Conservation (phyloP, 2,797 vertebrate species). For the Gallinago solitaria region DNA sequence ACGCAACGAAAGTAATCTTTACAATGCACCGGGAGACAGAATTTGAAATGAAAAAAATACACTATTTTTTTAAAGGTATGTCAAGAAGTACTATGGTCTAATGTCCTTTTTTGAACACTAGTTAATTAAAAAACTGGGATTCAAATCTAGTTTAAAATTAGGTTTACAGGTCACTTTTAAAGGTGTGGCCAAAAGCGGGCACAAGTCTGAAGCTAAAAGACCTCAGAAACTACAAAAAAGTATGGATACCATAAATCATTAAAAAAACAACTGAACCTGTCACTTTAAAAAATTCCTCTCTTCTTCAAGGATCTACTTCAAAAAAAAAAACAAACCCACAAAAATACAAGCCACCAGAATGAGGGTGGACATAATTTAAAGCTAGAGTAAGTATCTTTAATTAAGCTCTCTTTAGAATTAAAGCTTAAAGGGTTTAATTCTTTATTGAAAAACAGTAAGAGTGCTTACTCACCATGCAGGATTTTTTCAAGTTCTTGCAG, state of each 20-base stretch:
- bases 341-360: not conserved
- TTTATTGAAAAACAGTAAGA: constrained; percentile 73
- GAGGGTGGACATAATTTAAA: constrained; percentile 46
- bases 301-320: not conserved
- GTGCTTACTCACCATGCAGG: constrained; percentile 56
- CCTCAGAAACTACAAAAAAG: not conserved
- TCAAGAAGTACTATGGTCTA: not conserved
- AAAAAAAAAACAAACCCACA: not conserved
- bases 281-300: not conserved
- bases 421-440: constrained; percentile 69
- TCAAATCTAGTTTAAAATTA: not conserved
- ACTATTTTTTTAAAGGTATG: not conserved
- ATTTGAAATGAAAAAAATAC: not conserved
- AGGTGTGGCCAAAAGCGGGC: not conserved
- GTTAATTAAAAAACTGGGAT: not conserved
- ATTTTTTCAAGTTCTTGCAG: constrained; percentile 66
- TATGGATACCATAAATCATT: not conserved
- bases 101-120: not conserved
- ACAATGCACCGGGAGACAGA: not conserved
- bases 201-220: not conserved
- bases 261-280: not conserved
- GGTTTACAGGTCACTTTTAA: not conserved
- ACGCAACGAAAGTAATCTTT: not conserved
- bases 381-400: constrained; percentile 60
- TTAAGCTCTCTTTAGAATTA: constrained; percentile 55